Base-by-base conservation (phyloP, 2,888 invertebrate genomes). In the Agonopterix alstromeriana region DNA sequence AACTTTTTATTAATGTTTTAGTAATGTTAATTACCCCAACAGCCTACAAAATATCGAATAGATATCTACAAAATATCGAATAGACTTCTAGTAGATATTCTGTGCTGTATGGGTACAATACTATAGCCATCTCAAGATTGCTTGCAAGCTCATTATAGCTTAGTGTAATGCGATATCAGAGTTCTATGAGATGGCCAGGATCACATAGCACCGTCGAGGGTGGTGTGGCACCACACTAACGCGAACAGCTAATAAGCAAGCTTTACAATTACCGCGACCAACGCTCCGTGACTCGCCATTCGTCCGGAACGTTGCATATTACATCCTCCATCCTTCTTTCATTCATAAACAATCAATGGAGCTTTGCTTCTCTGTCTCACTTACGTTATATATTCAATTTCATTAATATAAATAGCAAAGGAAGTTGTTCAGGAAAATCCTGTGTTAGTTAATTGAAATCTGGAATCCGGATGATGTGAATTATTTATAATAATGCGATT, bases 261-360 rank as follows among this genome's bases (percentile, higher is more conserved):
- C 47, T 9, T 53, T 54, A 57, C 62, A 72, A 76, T 76, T 67
- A 74, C 51, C 35, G 51, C 45, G 55, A 42, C 50, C 64, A 72
- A 54, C 51, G 53, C 55, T 48, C 64, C 72, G 67, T 45, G 61
- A 58, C 73, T 61, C 47, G 42, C 58, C 56, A 57, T 50, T 58
- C 62, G 55, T 43, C 58, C 61, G 60, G 60, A 70, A 68, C 65
- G 54, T 3, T 38, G 12, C 12, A 11, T n/a, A 38, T 38, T 38
- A 5, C 38, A 38, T 38, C n/a, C 38, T n/a, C n/a, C 38, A 43
- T 50, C 48, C 41, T 46, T 46, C 46, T 42, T 45, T 41, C 41
- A 42, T 47, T 42, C 12, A 42, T 42, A 47, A 42, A 47, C 47
- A 47, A 35, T 27, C 27, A 27, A 27, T 27, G 27, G 27, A 38